phyloP scores from a whole-genome alignment of 2,113 vertebrate species.

The Nematolebias whitei region DNA sequence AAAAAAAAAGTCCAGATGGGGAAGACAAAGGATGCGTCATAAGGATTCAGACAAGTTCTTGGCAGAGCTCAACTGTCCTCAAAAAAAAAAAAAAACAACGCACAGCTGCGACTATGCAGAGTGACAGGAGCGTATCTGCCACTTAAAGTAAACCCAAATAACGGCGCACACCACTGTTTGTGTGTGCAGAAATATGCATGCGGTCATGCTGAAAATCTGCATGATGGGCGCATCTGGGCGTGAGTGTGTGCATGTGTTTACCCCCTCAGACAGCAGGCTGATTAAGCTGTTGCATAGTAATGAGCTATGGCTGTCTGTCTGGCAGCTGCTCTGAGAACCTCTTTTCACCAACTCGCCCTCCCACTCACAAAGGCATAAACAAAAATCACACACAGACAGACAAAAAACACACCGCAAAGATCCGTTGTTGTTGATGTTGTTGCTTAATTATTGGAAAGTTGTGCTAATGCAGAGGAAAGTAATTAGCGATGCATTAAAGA shows the following conservation, averaged over 20 bases:
- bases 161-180: slow-evolving; percentile 13
- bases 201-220: slow-evolving; percentile 64
- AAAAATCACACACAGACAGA: slow-evolving; percentile 3
- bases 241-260: slow-evolving; percentile 37
- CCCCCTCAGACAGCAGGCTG: slow-evolving; percentile 73
- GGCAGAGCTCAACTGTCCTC: slow-evolving; percentile 54
- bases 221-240: slow-evolving; percentile 65
- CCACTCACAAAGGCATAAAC: slow-evolving; percentile 42
- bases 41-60: slow-evolving; percentile 49
- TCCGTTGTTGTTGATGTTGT: slow-evolving; percentile 12
- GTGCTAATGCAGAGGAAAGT: slow-evolving; percentile 33
- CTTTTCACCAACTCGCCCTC: slow-evolving; percentile 69
- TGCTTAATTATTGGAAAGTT: slow-evolving; percentile 50
- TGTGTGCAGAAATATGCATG: slow-evolving; percentile 29
- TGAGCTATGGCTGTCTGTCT: slow-evolving; percentile 78
- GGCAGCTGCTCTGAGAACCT: slow-evolving; percentile 78
- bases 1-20: slow-evolving; percentile 53
- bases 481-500: slow-evolving; percentile 43
- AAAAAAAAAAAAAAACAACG: slow-evolving; percentile 49
- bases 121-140: slow-evolving; percentile 20
- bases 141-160: slow-evolving; percentile 18
- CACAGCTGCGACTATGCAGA: slow-evolving; percentile 32
- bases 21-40: slow-evolving; percentile 45
- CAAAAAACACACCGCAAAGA: slow-evolving; percentile 25
- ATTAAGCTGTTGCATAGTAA: slow-evolving; percentile 83